A percentile compares a stretch with the other conserved stretches of the same genome.
Conservation (phyloP, 2,888 invertebrate genomes). For the Polia nebulosa region DNA sequence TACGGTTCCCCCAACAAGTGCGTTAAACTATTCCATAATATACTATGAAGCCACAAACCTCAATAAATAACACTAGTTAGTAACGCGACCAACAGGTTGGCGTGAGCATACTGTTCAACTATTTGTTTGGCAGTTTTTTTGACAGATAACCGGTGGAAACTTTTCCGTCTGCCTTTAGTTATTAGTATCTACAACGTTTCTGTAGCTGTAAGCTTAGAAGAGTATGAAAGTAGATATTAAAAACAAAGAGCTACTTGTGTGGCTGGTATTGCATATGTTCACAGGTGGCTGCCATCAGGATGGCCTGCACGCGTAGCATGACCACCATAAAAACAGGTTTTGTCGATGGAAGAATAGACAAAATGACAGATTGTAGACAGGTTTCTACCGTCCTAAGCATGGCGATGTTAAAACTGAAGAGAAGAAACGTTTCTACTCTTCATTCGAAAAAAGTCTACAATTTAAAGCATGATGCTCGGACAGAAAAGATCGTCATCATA, state of each 20-base stretch:
- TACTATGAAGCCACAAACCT: neutral
- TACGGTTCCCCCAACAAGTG: neutral
- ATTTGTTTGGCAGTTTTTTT: conserved; percentile 22
- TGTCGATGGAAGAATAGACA: too few species aligned
- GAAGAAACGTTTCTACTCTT: too few species aligned
- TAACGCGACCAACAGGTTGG: conserved; percentile 56
- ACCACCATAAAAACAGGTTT: too few species aligned
- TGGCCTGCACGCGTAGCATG: too few species aligned
- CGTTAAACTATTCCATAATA: neutral
- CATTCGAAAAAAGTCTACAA: too few species aligned
- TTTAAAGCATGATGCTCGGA: too few species aligned
- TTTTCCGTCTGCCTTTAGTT: neutral
- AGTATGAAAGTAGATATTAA: neutral
- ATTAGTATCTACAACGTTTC: neutral
- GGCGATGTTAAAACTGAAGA: too few species aligned
- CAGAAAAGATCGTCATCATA: too few species aligned
- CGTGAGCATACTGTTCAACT: conserved; percentile 33
- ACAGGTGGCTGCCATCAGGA: too few species aligned
- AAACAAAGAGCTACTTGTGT: neutral
- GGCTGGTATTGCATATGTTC: too few species aligned
- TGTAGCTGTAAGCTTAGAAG: neutral
- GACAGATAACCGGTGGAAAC: conserved; percentile 7
- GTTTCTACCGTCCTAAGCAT: too few species aligned
- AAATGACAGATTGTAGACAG: too few species aligned
- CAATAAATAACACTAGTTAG: conserved; percentile 24